A percentile compares a stretch with the other conserved stretches of the same genome.
Evolutionary conservation across 2,113 vertebrate species (phyloP).

Genomic region (Leiothrix lutea): DNA sequence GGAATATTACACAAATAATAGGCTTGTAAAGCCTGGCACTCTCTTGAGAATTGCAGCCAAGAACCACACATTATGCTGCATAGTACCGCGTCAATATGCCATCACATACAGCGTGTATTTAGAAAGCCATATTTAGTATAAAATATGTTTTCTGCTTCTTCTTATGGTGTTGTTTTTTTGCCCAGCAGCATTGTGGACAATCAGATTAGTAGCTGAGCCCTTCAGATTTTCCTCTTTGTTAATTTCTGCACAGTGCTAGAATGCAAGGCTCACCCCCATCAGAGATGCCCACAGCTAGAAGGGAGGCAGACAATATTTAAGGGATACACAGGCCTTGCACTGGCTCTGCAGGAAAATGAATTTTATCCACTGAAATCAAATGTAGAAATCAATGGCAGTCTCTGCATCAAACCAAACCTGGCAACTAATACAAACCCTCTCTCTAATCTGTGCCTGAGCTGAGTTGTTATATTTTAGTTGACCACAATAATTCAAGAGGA

Average conservation of each 20-base stretch:
- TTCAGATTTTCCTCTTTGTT: background rate
- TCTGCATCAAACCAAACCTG: background rate
- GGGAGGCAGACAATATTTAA: background rate
- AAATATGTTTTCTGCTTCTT: background rate
- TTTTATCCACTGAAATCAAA: background rate
- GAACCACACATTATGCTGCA: background rate
- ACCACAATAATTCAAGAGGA: background rate
- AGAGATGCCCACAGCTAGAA: background rate
- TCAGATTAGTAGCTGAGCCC: background rate
- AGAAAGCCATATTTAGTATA: slow-evolving; percentile 8
- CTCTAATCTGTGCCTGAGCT: background rate
- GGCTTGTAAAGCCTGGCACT: background rate
- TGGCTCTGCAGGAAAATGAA: background rate
- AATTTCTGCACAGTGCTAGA: background rate
- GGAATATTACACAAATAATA: slow-evolving; percentile 39
- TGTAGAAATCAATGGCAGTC: background rate
- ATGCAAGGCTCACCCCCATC: background rate
- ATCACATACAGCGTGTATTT: background rate
- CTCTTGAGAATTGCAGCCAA: background rate
- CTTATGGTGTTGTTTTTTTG: background rate
- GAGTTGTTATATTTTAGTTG: background rate
- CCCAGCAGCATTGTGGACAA: background rate
- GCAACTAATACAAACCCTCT: background rate
- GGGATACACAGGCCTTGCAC: background rate
- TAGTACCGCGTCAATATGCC: background rate